phyloP scores from a whole-genome alignment of 2,113 vertebrate species.

The Elephas maximus region DNA sequence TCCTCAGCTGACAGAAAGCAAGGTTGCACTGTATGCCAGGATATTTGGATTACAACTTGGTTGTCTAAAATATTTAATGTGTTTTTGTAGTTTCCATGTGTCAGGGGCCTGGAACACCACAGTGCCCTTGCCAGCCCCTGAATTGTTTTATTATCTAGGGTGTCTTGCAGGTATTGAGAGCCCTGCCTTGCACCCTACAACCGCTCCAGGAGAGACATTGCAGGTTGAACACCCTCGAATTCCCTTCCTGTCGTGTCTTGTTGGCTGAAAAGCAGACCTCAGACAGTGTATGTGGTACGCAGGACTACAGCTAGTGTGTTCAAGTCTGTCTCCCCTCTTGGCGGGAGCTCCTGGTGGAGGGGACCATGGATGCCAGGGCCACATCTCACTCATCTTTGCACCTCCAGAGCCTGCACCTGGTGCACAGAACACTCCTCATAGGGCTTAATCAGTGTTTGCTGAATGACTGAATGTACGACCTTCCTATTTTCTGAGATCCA shows the following conservation, averaged over 20 bases:
- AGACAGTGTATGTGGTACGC: neutral
- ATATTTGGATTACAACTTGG: slow-evolving; percentile 49
- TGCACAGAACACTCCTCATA: fast-evolving
- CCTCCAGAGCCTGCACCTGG: fast-evolving
- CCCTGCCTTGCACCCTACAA: neutral
- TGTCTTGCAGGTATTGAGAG: fast-evolving
- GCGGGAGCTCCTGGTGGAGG: neutral
- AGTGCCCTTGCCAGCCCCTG: neutral
- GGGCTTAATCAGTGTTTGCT: neutral
- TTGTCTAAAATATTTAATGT: slow-evolving; percentile 72
- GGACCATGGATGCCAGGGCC: fast-evolving
- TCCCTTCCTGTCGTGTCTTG: no score
- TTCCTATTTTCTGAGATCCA: neutral
- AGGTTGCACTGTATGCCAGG: slow-evolving; percentile 35
- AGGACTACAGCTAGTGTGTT: neutral
- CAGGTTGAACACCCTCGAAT: fast-evolving
- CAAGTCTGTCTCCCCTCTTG: neutral
- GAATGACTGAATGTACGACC: neutral
- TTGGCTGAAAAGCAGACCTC: neutral
- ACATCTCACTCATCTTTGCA: fast-evolving
- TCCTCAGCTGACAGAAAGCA: slow-evolving; percentile 58
- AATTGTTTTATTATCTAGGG: neutral
- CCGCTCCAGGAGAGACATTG: neutral
- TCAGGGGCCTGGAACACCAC: neutral
- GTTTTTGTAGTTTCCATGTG: slow-evolving; percentile 51